These are phyloP conservation scores for Zaprionus africanus DNA, from an alignment of 1,140 invertebrate species.

Conservation along the genomic window DNA sequence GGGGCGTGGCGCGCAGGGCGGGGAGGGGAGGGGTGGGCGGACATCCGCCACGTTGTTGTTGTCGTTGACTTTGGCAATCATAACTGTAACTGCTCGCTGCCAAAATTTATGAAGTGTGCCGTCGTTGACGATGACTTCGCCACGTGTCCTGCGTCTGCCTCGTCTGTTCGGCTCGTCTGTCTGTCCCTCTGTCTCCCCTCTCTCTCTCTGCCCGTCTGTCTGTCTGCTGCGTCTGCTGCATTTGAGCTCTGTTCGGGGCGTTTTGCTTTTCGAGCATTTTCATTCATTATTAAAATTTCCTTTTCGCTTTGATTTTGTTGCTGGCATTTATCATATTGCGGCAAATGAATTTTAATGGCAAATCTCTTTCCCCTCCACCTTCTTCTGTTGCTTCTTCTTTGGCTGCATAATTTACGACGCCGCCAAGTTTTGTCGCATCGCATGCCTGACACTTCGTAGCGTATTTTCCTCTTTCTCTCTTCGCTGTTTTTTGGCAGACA, in stretches of 20 bases:
- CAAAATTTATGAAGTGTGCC: constrained; percentile 84
- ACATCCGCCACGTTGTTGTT: constrained; percentile 60
- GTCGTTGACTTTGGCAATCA: constrained; percentile 80
- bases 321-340: constrained; percentile 73
- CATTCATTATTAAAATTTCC: constrained; percentile 63
- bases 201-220: neutral
- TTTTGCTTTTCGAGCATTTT: constrained; percentile 53
- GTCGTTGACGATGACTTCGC: constrained; percentile 64
- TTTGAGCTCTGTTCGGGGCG: constrained; percentile 71
- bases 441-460: constrained; percentile 20
- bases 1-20: constrained; percentile 13
- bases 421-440: constrained; percentile 63
- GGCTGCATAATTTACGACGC: constrained; percentile 68
- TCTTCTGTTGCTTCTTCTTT: constrained; percentile 26
- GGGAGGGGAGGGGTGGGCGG: constrained; percentile 31
- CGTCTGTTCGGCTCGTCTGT: neutral
- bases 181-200: neutral
- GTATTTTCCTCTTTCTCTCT: constrained; percentile 8
- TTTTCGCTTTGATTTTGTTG: constrained; percentile 74
- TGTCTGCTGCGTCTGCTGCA: constrained; percentile 58
- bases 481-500: constrained; percentile 62
- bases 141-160: constrained; percentile 34
- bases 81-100: constrained; percentile 79
- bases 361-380: constrained; percentile 4
- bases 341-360: constrained; percentile 81